Percentiles rank a stretch among this genome's conserved stretches.
phyloP scores from a whole-genome alignment of 2,113 vertebrate species.

The Xenotilapia leptura region DNA sequence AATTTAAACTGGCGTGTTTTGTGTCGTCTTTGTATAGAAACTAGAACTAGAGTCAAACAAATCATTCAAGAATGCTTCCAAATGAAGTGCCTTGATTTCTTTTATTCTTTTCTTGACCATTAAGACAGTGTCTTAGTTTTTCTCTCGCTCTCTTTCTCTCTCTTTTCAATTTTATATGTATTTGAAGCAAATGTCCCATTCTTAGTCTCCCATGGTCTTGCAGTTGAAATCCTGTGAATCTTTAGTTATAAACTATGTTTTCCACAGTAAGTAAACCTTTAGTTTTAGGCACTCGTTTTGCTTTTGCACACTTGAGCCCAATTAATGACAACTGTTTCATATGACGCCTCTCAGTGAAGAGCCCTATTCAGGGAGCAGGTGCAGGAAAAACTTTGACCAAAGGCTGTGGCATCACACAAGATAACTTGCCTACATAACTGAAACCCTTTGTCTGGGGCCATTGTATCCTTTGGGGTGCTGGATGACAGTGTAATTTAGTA shows the following conservation, averaged over 20 bases:
- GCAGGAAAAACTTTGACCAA: conserved; percentile 19
- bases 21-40: neutral
- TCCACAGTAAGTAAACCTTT: neutral
- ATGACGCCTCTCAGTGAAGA: neutral
- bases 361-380: conserved; percentile 38
- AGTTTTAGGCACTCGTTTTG: neutral
- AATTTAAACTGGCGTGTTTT: neutral
- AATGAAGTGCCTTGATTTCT: neutral
- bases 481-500: conserved; percentile 74
- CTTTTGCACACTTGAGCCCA: neutral
- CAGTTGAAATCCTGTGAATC: neutral
- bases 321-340: conserved; percentile 1
- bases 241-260: neutral
- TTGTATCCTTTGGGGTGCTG: conserved; percentile 57
- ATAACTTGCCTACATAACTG: conserved; percentile 37
- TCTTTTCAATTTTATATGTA: neutral
- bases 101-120: neutral
- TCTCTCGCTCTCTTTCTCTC: neutral
- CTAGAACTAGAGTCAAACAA: neutral
- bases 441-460: conserved; percentile 55
- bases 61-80: neutral
- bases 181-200: neutral
- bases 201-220: neutral
- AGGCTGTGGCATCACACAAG: conserved; percentile 15
- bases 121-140: neutral